A percentile compares a stretch with the other conserved stretches of the same genome.
Conservation (phyloP, 1,140 invertebrate genomes). For the Panulirus ornatus region DNA sequence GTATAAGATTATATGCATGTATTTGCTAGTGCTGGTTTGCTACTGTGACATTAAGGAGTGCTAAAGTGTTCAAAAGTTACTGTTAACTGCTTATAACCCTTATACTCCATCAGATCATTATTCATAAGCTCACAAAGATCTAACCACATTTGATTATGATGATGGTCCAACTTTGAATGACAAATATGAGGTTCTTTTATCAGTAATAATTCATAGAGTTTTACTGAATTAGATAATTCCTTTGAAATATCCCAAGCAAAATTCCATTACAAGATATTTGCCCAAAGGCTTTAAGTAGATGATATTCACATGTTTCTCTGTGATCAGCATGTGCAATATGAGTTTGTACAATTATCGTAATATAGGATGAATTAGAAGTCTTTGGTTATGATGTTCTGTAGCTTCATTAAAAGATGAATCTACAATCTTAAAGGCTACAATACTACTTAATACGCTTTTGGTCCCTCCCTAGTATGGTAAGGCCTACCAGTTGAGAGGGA, state of each 20-base stretch:
- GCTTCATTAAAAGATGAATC: neutral
- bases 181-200: neutral
- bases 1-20: too few relatives aligned
- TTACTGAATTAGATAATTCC: neutral
- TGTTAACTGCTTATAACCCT: neutral
- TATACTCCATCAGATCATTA: neutral
- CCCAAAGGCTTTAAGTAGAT: neutral
- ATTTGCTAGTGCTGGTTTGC: too few relatives aligned
- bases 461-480: slow-evolving; percentile 7
- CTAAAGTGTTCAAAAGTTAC: too few relatives aligned
- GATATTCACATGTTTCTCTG: neutral
- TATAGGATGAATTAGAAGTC: neutral
- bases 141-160: neutral
- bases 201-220: neutral
- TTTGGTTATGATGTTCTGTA: neutral
- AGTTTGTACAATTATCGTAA: neutral
- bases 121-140: neutral
- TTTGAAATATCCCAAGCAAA: neutral
- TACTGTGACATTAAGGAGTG: too few relatives aligned
- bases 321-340: neutral
- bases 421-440: neutral
- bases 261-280: neutral
- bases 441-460: slow-evolving; percentile 1
- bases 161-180: neutral
- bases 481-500: neutral